Base-by-base conservation (phyloP, 2,888 invertebrate genomes). In the Anticlea derivata region DNA sequence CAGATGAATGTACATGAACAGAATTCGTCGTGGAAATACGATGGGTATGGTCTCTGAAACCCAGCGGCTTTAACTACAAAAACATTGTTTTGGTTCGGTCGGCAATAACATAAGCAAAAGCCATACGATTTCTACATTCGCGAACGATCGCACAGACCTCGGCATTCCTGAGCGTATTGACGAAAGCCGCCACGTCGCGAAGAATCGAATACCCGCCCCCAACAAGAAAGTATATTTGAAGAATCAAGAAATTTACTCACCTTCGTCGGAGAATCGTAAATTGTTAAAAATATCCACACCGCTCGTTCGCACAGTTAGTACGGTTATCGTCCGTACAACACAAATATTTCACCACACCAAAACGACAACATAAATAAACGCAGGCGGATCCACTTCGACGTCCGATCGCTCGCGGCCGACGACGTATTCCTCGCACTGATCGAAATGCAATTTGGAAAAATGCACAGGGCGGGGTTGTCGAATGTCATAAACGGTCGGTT, bases 311-410 rank as follows among this genome's bases (percentile, higher is more conserved):
- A 87, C 88, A 86, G 87, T 86, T 86, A 84, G 86, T 84, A 89
- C 88, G 86, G 88, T 85, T 84, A 86, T 88, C 81, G 88, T 82
- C 81, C 83, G 85, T 86, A 86, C 81, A 85, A 78, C 90, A 90
- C 89, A 86, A 84, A 86, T 86, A 87, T 87, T 53, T 85, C 89
- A 90, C 89, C 81, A 87, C 89, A 89, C 89, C 84, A 89, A 86
- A 86, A 88, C 84, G 88, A 89, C 86, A 88, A 89, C 89, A 89
- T 87, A 87, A 86, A 89, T 88, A 88, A 87, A 84, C 82, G 82
- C 80, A 80, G 73, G 78, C 76, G 78, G 77, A 78, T 78, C 69
- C 80, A 78, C 74, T 73, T 64, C 63, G 66, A 44, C 47, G 53
- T 55, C 70, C 64, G 70, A 73, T 75, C 64, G 76, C 68, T 77